Percentiles rank a stretch among this genome's conserved stretches.
phyloP scores from a whole-genome alignment of 2,797 vertebrate genomes.

The Poeciliopsis gracilis region DNA sequence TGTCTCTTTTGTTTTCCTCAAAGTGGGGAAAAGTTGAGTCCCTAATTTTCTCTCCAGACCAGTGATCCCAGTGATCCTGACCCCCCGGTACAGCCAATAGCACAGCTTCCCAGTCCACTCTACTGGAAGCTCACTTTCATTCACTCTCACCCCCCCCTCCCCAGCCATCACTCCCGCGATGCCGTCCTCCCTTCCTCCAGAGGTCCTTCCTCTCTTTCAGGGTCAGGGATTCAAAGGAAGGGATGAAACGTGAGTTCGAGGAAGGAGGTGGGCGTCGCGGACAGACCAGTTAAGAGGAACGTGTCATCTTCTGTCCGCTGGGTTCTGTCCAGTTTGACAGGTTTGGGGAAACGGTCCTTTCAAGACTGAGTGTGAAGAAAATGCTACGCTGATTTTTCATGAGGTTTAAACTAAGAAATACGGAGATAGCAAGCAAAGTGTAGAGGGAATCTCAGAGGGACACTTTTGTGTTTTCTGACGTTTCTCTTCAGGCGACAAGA shows the following conservation, averaged over 20 bases:
- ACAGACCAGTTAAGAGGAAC: neutral
- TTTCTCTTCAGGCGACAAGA: neutral
- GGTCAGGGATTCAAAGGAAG: slow-evolving; percentile 31
- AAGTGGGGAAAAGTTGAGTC: slow-evolving; percentile 40
- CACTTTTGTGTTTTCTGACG: neutral
- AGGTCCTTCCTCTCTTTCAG: slow-evolving; percentile 30
- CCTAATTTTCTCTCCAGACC: slow-evolving; percentile 25
- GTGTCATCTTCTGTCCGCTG: neutral
- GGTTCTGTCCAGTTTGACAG: neutral
- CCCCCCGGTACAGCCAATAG: slow-evolving; percentile 29
- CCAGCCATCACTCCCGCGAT: too few relatives aligned
- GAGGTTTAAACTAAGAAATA: neutral
- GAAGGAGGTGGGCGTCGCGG: neutral
- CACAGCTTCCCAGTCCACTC: slow-evolving; percentile 45
- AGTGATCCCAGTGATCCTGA: slow-evolving; percentile 44
- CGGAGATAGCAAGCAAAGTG: neutral
- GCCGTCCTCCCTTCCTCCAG: neutral
- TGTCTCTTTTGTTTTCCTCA: slow-evolving; percentile 43
- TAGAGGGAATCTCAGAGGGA: neutral
- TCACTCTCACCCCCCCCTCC: accelerated
- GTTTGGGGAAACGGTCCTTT: neutral
- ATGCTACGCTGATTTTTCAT: neutral
- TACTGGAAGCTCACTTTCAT: slow-evolving; percentile 25
- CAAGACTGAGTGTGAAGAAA: neutral
- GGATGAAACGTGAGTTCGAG: neutral